phyloP scores from a whole-genome alignment of 2,888 invertebrate genomes.

The Biston stratarius region DNA sequence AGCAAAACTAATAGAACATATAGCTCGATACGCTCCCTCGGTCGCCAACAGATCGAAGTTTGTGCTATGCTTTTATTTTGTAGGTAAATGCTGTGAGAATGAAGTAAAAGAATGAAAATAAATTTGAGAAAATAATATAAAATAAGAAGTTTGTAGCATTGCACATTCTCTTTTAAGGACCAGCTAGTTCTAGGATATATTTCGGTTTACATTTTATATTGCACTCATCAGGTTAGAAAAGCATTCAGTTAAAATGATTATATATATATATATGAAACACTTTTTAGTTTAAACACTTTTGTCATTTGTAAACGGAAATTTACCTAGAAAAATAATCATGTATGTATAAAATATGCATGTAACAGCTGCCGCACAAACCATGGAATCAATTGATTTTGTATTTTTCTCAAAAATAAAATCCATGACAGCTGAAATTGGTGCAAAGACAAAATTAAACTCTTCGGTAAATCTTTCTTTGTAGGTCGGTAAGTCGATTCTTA shows the following conservation, averaged over 20 bases:
- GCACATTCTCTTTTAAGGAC: conserved; percentile 84
- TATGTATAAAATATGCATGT: conserved; percentile 76
- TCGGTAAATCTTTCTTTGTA: not conserved
- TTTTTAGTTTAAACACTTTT: no score
- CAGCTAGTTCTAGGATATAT: conserved; percentile 77
- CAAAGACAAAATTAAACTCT: conserved; percentile 58
- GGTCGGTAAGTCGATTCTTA: no score
- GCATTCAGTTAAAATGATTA: conserved; percentile 1
- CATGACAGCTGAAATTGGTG: conserved; percentile 76
- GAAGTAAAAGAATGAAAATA: conserved; percentile 77
- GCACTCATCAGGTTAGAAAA: not conserved
- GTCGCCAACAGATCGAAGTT: conserved; percentile 64
- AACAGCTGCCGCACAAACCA: conserved; percentile 83
- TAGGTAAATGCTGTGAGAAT: conserved; percentile 69
- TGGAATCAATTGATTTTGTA: conserved; percentile 60
- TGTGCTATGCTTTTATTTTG: conserved; percentile 69
- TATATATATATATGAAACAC: conserved; percentile 64
- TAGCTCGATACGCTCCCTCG: conserved; percentile 63
- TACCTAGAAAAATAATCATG: conserved; percentile 75
- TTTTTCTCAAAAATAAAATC: conserved; percentile 53
- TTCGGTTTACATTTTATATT: conserved; percentile 63
- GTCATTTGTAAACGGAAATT: conserved; percentile 73
- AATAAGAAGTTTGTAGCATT: conserved; percentile 83
- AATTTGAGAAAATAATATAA: conserved; percentile 73
- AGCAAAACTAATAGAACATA: conserved; percentile 51